A percentile compares a stretch with the other conserved stretches of the same genome.
These are phyloP conservation scores for Uloborus plumipes DNA, from an alignment of 2,888 invertebrate species.

Conservation along the genomic window DNA sequence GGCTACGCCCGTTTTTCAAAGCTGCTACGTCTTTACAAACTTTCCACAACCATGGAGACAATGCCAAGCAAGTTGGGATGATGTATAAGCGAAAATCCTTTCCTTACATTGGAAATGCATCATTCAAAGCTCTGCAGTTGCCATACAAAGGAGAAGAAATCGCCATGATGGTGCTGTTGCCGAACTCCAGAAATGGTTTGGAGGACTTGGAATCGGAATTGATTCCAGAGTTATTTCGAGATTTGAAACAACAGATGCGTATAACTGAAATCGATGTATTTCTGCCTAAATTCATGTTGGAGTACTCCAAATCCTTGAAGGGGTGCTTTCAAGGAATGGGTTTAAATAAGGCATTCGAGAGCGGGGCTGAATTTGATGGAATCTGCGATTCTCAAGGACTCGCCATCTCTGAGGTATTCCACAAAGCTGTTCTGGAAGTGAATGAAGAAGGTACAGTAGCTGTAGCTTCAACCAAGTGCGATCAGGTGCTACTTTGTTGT, in stretches of 20 bases:
- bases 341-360: constrained; percentile 41
- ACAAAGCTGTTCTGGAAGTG: constrained; percentile 65
- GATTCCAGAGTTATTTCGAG: constrained; percentile 24
- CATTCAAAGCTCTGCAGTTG: constrained; percentile 51
- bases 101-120: constrained; percentile 8
- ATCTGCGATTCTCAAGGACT: constrained; percentile 58
- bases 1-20: constrained; percentile 80
- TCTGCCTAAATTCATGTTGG: constrained; percentile 61
- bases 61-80: constrained; percentile 22
- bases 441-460: constrained; percentile 65
- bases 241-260: constrained; percentile 18
- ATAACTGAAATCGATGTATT: constrained; percentile 35
- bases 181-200: constrained; percentile 28
- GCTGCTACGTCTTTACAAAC: constrained; percentile 67
- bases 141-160: constrained; percentile 54
- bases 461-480: constrained; percentile 47
- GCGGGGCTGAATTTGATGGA: constrained; percentile 58
- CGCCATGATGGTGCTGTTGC: constrained; percentile 60
- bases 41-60: constrained; percentile 38
- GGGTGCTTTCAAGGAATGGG: constrained; percentile 47
- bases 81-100: constrained; percentile 25
- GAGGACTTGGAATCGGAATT: constrained; percentile 28
- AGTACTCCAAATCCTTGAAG: constrained; percentile 45
- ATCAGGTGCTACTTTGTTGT: neutral
- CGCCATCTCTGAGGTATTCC: constrained; percentile 62